These are phyloP conservation scores for Arrhopalites spinosus DNA, from an alignment of 2,888 invertebrate species.

Conservation along the genomic window DNA sequence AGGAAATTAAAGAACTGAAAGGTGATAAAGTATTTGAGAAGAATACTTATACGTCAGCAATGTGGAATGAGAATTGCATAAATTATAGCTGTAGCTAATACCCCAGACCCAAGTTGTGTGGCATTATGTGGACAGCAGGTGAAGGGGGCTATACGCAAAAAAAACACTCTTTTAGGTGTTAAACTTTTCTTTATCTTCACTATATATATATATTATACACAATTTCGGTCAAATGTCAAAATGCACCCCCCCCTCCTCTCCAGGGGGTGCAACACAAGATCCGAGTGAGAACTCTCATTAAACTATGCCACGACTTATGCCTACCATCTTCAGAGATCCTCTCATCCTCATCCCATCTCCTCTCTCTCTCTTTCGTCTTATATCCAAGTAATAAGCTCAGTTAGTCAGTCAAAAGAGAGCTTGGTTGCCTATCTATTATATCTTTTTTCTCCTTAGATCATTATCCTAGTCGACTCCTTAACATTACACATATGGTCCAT, in stretches of 20 bases:
- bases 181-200: too few species aligned
- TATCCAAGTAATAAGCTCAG: conserved; percentile 23
- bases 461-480: conserved; percentile 30
- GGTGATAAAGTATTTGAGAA: conserved; percentile 55
- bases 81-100: conserved; percentile 45
- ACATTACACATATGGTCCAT: conserved; percentile 27
- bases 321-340: conserved; percentile 4
- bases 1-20: conserved; percentile 47
- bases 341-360: not conserved
- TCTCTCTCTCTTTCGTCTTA: not conserved
- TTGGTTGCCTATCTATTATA: conserved; percentile 16
- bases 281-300: conserved; percentile 56
- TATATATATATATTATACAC: conserved; percentile 55
- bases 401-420: conserved; percentile 20
- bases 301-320: conserved; percentile 39
- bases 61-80: conserved; percentile 55
- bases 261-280: conserved; percentile 54
- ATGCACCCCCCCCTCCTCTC: too few species aligned
- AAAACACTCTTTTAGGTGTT: conserved; percentile 54
- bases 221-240: conserved; percentile 56
- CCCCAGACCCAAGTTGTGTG: conserved; percentile 52
- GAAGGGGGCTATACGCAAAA: conserved; percentile 44
- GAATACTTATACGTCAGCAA: conserved; percentile 54
- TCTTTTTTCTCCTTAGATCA: conserved; percentile 35
- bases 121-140: conserved; percentile 56